Base-by-base conservation (phyloP, 2,888 invertebrate species). In the Girardia tigrina region DNA sequence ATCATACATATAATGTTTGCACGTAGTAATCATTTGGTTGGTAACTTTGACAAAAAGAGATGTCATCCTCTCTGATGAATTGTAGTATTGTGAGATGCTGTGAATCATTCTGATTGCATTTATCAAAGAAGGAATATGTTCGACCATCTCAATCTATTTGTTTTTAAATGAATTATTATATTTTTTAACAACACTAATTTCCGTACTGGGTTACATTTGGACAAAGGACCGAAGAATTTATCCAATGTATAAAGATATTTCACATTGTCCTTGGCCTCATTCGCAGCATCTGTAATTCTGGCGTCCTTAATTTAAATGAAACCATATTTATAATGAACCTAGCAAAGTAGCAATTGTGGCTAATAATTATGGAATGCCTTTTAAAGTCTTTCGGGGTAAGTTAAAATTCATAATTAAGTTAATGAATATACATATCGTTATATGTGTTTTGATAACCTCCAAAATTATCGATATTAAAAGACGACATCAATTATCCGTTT, bases 41-140 rank as follows among this genome's bases (percentile, higher is more conserved):
- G 94, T 95, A 79, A 95, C 93, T 88, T 95, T 95, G 42, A 95
- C 93, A 90, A 95, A 92, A 20, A 95, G 86, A 0, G 94, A 92
- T 1, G 94, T 94, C 77, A 94, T 94, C 80, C 94, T 88, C 85
- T 95, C 94, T 0, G 94, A 92, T 0, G 94, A 94, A 82, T 94
- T 95, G 82, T 95, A 95, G 84, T 92, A 94, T 84, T 91, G 91
- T 0, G 94, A 95, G 1, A 94, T 92, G 81, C 90, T 91, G 83
- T 94, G 92, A 81, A 95, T 94, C 79, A 95, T 86, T 26, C 92
- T 87, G 4, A 95, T 91, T 0, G 93, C 94, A 86, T 94, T 93
- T 79, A 95, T 86, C 72, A 95, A 85, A 77, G 91, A 91, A 75
- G 93, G 87, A 78, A 94, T 90, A 0, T 92, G 92, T 81, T 91